A percentile compares a stretch with the other conserved stretches of the same genome.
These are phyloP conservation scores for Callipepla californica DNA, from an alignment of 2,113 vertebrate species.

Conservation along the genomic window DNA sequence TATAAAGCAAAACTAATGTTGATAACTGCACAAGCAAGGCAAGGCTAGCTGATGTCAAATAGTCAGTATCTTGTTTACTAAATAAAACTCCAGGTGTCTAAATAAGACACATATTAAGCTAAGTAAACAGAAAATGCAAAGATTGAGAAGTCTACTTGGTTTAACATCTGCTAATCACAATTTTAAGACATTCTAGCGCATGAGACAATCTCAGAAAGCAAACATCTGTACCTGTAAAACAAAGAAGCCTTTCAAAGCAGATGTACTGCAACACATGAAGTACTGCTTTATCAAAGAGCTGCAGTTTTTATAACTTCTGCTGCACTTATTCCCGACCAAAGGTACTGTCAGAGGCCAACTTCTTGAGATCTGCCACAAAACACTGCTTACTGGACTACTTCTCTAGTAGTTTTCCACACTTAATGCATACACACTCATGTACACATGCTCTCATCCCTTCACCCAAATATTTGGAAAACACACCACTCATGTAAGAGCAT, in stretches of 20 bases:
- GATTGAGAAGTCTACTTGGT: constrained; percentile 58
- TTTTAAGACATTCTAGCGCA: background rate
- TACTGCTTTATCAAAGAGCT: constrained; percentile 26
- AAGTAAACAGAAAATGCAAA: constrained; percentile 6
- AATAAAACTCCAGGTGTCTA: background rate
- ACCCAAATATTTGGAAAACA: constrained; percentile 57
- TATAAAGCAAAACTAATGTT: background rate
- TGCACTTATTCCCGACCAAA: constrained; percentile 31
- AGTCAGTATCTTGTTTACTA: background rate
- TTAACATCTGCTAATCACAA: constrained; percentile 35
- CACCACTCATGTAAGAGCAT: constrained; percentile 33
- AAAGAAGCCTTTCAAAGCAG: constrained; percentile 74
- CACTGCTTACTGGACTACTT: background rate
- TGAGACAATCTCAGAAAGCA: constrained; percentile 38
- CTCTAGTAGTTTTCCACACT: constrained; percentile 66
- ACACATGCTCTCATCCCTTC: background rate
- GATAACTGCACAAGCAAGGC: background rate
- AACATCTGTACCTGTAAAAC: constrained; percentile 72
- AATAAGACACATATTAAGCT: background rate
- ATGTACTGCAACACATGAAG: background rate
- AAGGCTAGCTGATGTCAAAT: background rate
- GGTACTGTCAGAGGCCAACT: constrained; percentile 53
- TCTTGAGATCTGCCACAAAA: constrained; percentile 48
- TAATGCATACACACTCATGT: background rate
- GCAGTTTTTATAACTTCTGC: constrained; percentile 52